Percentiles rank a stretch among this genome's conserved stretches.
Conservation (phyloP, 1,140 invertebrate species). For the Zaprionus nigranus region DNA sequence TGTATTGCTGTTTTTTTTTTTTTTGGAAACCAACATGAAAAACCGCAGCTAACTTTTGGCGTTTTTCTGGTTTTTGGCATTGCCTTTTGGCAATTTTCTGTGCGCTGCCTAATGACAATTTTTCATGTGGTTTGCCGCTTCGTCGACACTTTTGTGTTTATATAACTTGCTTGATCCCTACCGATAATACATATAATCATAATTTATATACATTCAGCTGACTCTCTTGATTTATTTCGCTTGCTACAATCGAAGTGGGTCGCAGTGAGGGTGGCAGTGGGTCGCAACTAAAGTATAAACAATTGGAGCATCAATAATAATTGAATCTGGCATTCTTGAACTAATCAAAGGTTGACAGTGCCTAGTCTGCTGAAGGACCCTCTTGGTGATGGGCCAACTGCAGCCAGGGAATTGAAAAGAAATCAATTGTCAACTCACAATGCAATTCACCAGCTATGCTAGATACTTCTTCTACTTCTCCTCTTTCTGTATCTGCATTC, state of each 20-base stretch:
- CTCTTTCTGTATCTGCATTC: conserved; percentile 21
- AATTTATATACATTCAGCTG: conserved; percentile 63
- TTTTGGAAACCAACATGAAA: no score
- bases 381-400: background rate
- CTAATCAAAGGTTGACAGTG: background rate
- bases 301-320: background rate
- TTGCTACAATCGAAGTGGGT: background rate
- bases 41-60: conserved; percentile 62
- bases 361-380: background rate
- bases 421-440: conserved; percentile 3
- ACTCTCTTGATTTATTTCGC: background rate
- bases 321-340: background rate
- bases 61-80: conserved; percentile 32
- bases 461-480: background rate
- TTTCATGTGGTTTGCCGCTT: conserved; percentile 63
- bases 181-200: conserved; percentile 75
- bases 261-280: no score
- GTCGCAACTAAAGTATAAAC: background rate
- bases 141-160: conserved; percentile 34
- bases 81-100: conserved; percentile 1
- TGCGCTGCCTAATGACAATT: conserved; percentile 72
- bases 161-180: conserved; percentile 43
- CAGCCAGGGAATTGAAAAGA: background rate
- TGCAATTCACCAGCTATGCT: background rate
- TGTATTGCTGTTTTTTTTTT: conserved; percentile 35